phyloP scores from a whole-genome alignment of 2,888 invertebrate genomes.

The Lacanobia wlatinum region DNA sequence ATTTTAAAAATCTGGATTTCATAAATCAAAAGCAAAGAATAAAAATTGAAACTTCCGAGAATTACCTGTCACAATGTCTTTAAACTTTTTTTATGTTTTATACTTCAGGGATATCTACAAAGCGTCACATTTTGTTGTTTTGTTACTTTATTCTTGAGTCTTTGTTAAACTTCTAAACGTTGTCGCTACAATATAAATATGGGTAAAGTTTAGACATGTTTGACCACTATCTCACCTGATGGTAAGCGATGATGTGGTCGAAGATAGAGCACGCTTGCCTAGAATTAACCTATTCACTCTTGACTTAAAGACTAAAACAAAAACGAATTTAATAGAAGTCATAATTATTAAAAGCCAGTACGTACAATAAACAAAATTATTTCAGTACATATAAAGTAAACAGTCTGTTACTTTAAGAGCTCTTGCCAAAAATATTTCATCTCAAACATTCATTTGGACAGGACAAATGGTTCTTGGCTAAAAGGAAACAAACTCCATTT shows the following conservation, averaged over 20 bases:
- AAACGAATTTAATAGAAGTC: too few species aligned
- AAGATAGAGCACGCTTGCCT: too few species aligned
- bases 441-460: slow-evolving; percentile 31
- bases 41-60: slow-evolving; percentile 5
- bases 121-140: neutral
- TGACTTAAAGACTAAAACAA: too few species aligned
- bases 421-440: slow-evolving; percentile 34
- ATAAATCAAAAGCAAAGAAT: slow-evolving; percentile 2
- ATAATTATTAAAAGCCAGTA: slow-evolving; percentile 7
- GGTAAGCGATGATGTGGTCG: too few species aligned
- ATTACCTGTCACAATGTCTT: slow-evolving; percentile 14
- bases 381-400: slow-evolving; percentile 28
- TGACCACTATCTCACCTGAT: too few species aligned
- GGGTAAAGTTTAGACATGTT: too few species aligned
- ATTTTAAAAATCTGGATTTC: neutral
- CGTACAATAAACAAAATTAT: slow-evolving; percentile 23
- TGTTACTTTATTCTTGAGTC: neutral
- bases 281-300: too few species aligned
- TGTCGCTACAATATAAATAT: neutral
- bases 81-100: neutral
- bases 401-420: slow-evolving; percentile 20
- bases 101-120: neutral
- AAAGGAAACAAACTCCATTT: slow-evolving; percentile 43
- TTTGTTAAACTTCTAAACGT: neutral
- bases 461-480: slow-evolving; percentile 28